Base-by-base conservation (phyloP, 2,888 invertebrate species). In the Zaprionus bogoriensis region DNA sequence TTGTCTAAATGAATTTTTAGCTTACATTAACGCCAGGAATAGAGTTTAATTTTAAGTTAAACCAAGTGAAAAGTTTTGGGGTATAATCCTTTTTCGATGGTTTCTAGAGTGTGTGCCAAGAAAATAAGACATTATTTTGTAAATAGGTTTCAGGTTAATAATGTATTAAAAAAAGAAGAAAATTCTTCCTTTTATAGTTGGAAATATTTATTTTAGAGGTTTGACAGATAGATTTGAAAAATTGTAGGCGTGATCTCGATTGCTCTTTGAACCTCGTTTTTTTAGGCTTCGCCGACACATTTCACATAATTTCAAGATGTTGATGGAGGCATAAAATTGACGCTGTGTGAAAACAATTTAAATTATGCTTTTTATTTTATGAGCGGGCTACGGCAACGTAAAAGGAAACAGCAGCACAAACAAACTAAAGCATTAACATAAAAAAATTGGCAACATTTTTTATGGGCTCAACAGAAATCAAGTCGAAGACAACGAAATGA, bases 321-420 rank as follows among this genome's bases (percentile, higher is more conserved):
- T 17, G 12, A 12, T 2, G 10, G n/a, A n/a, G n/a, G 3, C 44
- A 45, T 22, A n/a, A 28, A 36, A 36, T 5, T 17, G 14, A 45
- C 12, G 12, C 44, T 23, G 27, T 62, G 20, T 10, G 5, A 17
- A 67, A 41, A 22, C 30, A 0, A 51, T 47, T 64, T 76, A 57
- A 66, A 75, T 76, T 68, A 58, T 67, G 61, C 59, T 69, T 62
- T 67, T 54, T 47, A 55, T 66, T 59, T 68, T 63, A 72, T 60
- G 54, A n/a, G n/a, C n/a, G n/a, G n/a, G n/a, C n/a, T n/a, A n/a
- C 1, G 14, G 14, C 12, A 12, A 25, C 19, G 28, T 28, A 27
- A 7, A n/a, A 47, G 39, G 58, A 45, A 44, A 64, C 61, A 54
- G 51, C 47, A 48, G 2, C 6, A 6, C 14, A 61, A 46, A 54